Evolutionary conservation across 2,888 invertebrate genomes (phyloP).

Genomic region (Drosophila anomelani): DNA sequence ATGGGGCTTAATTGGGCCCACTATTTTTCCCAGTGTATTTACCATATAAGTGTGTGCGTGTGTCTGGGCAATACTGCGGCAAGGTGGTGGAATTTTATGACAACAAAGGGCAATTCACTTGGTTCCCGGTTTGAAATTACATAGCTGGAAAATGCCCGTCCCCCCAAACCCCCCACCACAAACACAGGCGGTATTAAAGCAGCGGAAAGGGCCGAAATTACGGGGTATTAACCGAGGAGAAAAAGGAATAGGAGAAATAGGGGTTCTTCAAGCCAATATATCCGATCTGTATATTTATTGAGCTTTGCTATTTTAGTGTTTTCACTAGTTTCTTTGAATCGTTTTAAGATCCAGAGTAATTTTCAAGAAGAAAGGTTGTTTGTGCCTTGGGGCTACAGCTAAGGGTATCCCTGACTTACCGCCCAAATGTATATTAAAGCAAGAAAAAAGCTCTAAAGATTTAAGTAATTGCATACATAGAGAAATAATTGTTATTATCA

Average conservation of each 20-base stretch:
- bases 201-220: not conserved
- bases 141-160: conserved; percentile 33
- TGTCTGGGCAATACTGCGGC: conserved; percentile 37
- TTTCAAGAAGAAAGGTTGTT: not conserved
- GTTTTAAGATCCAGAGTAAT: not conserved
- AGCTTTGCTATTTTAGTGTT: not conserved
- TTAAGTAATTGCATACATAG: not conserved
- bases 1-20: not conserved
- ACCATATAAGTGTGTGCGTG: conserved; percentile 2
- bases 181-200: conserved; percentile 9
- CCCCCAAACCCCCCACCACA: not conserved
- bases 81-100: conserved; percentile 71
- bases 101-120: conserved; percentile 49
- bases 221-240: not conserved
- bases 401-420: not conserved
- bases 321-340: not conserved
- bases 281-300: conserved; percentile 11
- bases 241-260: not conserved
- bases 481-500: too few species aligned
- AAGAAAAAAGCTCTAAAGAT: not conserved
- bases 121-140: conserved; percentile 52
- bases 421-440: not conserved
- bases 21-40: not conserved
- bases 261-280: not conserved
- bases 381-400: not conserved